A percentile compares a stretch with the other conserved stretches of the same genome.
Evolutionary conservation across 2,113 vertebrate species (phyloP).

Genomic region (Nipponia nippon): DNA sequence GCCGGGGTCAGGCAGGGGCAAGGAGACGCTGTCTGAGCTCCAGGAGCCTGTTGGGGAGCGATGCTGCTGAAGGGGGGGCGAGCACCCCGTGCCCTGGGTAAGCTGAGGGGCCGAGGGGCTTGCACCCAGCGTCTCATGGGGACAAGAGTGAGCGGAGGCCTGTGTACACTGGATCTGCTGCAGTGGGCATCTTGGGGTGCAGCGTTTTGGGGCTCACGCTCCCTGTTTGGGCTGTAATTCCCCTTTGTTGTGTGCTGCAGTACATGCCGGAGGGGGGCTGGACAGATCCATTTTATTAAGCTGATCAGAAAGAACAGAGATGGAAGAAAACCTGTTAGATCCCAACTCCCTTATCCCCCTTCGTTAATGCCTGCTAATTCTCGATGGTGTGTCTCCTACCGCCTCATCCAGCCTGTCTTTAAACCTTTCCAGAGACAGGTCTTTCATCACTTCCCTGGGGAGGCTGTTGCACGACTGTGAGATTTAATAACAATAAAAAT

Average conservation of each 20-base stretch:
- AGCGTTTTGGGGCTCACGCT: rapidly evolving
- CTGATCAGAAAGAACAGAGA: not conserved
- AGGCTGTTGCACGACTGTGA: not conserved
- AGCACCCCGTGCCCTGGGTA: rapidly evolving
- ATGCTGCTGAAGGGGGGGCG: not conserved
- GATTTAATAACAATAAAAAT: conserved; percentile 12
- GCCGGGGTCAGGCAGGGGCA: not conserved
- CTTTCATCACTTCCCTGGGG: conserved; percentile 13
- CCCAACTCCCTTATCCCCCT: not conserved
- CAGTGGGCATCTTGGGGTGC: not conserved
- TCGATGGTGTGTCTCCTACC: rapidly evolving
- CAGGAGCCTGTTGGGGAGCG: not conserved
- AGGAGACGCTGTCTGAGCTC: not conserved
- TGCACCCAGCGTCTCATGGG: rapidly evolving
- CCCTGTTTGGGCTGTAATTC: not conserved
- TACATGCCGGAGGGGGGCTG: not conserved
- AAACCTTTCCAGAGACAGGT: not conserved
- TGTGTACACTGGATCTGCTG: rapidly evolving
- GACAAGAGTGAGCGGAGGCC: not conserved
- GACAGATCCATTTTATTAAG: conserved; percentile 7
- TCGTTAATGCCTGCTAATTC: not conserved
- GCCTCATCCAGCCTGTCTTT: not conserved
- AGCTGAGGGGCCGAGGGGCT: not conserved
- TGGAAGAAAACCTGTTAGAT: conserved; percentile 48
- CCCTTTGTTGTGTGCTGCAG: conserved; percentile 38